phyloP scores from a whole-genome alignment of 2,797 vertebrate genomes.

The Setipinna tenuifilis region DNA sequence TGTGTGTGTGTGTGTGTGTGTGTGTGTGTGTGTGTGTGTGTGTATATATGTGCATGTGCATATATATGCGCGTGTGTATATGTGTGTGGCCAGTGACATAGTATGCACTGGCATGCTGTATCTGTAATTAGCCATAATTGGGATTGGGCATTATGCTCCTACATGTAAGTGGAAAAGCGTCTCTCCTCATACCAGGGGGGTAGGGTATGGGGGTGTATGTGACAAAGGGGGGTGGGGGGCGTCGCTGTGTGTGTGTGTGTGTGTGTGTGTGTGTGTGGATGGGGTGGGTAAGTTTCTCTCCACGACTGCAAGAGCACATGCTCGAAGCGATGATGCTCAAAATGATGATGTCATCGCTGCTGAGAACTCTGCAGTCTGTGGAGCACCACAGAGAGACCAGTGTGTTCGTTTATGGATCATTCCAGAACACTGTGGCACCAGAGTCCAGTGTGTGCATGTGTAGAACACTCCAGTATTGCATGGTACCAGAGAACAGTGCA shows the following conservation, averaged over 20 bases:
- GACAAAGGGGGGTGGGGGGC: no score
- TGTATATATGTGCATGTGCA: not conserved
- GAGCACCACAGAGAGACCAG: no score
- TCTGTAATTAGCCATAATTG: not conserved
- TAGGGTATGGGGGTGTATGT: no score
- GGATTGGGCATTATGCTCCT: not conserved
- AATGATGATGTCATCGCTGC: not conserved
- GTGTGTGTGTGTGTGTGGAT: no score
- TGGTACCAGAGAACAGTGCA: no score
- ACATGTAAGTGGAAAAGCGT: not conserved
- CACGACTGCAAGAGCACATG: constrained; percentile 2
- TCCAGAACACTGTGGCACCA: no score
- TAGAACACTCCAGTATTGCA: no score
- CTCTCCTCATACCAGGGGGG: not conserved
- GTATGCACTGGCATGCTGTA: not conserved
- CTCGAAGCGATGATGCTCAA: not conserved
- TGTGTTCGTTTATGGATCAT: no score
- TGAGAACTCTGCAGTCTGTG: not conserved
- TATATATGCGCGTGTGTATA: not conserved
- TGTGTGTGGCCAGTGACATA: not conserved
- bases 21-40: not conserved
- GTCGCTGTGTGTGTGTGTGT: no score
- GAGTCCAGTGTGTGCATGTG: no score
- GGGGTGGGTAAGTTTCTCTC: not conserved
- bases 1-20: constrained; percentile 25